Conservation (phyloP, 2,113 vertebrate species). For the Pandion haliaetus region DNA sequence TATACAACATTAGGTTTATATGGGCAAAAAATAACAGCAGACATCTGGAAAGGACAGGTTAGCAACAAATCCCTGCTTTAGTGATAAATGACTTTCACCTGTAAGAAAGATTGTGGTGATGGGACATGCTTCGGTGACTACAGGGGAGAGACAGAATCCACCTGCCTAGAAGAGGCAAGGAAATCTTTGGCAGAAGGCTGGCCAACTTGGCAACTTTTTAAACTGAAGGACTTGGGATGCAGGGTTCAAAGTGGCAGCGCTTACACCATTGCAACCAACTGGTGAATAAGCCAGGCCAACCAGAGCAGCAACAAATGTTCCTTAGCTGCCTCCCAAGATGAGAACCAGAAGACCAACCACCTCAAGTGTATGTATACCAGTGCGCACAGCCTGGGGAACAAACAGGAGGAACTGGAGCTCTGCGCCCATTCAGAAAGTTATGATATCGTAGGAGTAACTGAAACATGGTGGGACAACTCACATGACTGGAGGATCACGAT, state of each 20-base stretch:
- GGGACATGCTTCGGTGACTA: neutral
- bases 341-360: neutral
- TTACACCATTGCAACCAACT: neutral
- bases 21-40: neutral
- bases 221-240: neutral
- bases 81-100: neutral
- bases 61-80: neutral
- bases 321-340: neutral
- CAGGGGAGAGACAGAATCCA: neutral
- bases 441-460: neutral
- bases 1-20: neutral
- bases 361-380: neutral
- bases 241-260: neutral
- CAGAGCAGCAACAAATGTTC: neutral
- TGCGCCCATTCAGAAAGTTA: neutral
- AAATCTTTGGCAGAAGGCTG: neutral
- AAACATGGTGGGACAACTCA: neutral
- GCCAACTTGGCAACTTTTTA: neutral
- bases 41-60: neutral
- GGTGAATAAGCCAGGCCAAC: neutral
- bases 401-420: neutral
- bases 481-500: neutral
- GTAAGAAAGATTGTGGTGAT: neutral
- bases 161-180: neutral
- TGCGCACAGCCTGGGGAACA: neutral